These are phyloP conservation scores for Mormoops blainvillei DNA, from an alignment of 2,113 vertebrate genomes.

Conservation along the genomic window DNA sequence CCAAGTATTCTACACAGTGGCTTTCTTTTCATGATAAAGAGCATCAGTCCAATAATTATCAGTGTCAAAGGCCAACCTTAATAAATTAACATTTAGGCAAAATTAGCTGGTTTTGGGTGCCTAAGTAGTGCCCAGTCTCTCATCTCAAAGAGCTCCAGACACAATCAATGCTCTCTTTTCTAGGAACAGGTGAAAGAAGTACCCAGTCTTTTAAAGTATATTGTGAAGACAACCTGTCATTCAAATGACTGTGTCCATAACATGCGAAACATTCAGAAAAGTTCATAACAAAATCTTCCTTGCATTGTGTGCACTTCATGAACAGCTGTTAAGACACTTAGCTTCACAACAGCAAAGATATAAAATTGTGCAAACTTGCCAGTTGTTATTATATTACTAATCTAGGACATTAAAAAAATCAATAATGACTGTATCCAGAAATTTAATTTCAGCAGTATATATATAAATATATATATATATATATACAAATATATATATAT, in stretches of 20 bases:
- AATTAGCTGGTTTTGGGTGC: background rate
- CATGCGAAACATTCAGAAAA: conserved; percentile 24
- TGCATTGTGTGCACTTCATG: background rate
- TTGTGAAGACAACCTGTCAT: background rate
- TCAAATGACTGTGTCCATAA: background rate
- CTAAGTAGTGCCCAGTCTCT: background rate
- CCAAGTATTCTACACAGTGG: background rate
- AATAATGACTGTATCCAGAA: background rate
- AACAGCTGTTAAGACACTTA: background rate
- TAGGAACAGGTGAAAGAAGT: background rate
- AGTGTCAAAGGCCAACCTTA: background rate
- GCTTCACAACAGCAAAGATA: background rate
- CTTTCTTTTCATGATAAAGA: background rate
- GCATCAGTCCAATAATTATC: background rate
- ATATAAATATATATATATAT: no score
- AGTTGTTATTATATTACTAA: background rate
- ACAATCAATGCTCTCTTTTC: background rate
- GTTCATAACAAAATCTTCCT: background rate
- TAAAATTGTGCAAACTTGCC: background rate
- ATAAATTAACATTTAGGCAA: conserved; percentile 14
- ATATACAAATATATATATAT: no score
- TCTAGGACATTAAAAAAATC: background rate
- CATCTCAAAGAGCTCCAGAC: background rate
- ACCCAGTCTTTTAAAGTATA: background rate
- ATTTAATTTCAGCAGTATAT: background rate